phyloP scores from a whole-genome alignment of 2,888 invertebrate genomes.

The Bellardia bayeri region DNA sequence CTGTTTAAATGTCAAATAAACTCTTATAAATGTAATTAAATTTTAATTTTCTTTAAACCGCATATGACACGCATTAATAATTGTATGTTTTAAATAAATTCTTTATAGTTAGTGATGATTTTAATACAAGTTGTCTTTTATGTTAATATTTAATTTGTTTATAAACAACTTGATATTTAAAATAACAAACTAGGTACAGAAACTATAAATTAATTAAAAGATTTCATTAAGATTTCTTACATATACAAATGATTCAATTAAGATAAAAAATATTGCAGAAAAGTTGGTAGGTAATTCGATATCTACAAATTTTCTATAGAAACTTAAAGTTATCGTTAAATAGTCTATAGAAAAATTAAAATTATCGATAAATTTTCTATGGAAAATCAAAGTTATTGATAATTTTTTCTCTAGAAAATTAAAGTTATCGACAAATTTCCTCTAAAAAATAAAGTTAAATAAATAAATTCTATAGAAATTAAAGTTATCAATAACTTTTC shows the following conservation, averaged over 20 bases:
- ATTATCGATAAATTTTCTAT: too few species aligned
- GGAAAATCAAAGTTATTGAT: too few species aligned
- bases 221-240: neutral
- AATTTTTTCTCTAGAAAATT: neutral
- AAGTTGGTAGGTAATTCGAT: too few species aligned
- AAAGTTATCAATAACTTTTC: neutral
- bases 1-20: conserved; percentile 37
- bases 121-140: neutral
- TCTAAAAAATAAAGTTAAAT: too few species aligned
- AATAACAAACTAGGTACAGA: conserved; percentile 1
- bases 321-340: neutral
- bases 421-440: neutral
- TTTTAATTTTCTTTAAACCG: neutral
- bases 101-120: neutral
- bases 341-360: too few species aligned
- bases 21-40: neutral
- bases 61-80: conserved; percentile 6
- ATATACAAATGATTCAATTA: conserved; percentile 8
- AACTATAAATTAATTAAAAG: neutral
- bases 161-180: conserved; percentile 39
- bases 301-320: neutral
- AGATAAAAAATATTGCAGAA: neutral
- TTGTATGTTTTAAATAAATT: neutral
- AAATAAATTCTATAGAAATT: neutral
- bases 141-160: conserved; percentile 29